phyloP scores from a whole-genome alignment of 2,888 invertebrate genomes.

The Leptogaster cylindrica region DNA sequence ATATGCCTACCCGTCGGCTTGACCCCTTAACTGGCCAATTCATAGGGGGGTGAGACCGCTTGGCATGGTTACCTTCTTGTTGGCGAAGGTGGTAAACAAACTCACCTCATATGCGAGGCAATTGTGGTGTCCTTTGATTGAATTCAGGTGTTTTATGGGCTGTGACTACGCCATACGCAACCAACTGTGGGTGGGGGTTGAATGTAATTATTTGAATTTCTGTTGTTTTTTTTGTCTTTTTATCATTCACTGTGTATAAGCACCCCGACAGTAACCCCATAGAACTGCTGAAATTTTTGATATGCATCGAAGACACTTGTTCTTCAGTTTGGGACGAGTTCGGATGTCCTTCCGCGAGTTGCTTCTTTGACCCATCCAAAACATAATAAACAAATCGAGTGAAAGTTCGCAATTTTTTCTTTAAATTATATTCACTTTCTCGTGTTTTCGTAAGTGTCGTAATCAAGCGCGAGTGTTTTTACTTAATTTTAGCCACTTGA shows the following conservation, averaged over 20 bases:
- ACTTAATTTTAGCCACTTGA: not conserved
- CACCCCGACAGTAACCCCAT: constrained; percentile 6
- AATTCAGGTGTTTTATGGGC: constrained; percentile 51
- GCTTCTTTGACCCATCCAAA: constrained; percentile 35
- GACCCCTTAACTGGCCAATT: constrained; percentile 9
- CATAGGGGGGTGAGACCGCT: not conserved
- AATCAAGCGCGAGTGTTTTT: not conserved
- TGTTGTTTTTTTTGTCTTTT: constrained; percentile 45
- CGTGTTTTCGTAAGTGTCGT: not conserved
- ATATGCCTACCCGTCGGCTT: constrained; percentile 36
- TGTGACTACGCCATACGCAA: constrained; percentile 32
- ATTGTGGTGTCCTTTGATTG: constrained; percentile 49
- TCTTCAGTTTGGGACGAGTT: constrained; percentile 50
- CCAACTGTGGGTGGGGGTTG: constrained; percentile 32
- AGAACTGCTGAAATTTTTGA: constrained; percentile 44
- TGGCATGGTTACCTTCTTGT: not conserved
- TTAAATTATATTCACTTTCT: not conserved
- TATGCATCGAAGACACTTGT: constrained; percentile 50
- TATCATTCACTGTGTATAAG: constrained; percentile 41
- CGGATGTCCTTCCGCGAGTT: constrained; percentile 48
- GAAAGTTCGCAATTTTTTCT: not conserved
- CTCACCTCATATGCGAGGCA: constrained; percentile 20
- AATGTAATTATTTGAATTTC: constrained; percentile 45
- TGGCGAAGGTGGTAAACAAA: constrained; percentile 35
- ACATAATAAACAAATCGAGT: not conserved